Base-by-base conservation (phyloP, 1,140 invertebrate species). In the Mactra quadrangularis region DNA sequence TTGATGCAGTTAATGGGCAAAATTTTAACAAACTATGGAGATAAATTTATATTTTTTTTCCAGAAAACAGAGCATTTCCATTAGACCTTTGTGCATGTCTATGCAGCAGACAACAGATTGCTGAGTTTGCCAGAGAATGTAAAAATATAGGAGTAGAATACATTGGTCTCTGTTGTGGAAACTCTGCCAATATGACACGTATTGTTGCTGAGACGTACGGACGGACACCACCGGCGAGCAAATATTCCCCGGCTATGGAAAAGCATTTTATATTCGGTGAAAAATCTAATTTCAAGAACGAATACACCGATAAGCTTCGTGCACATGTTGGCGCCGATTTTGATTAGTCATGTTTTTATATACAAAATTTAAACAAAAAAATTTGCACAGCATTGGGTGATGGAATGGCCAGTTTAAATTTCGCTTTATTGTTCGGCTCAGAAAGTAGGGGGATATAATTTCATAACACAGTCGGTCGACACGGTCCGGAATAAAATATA, bases 101-200 rank as follows among this genome's bases (percentile, higher is more conserved):
- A 41, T 88, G 87, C 71, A 87, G 85, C 27, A 82, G 87, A 11
- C 74, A 82, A 15, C 83, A 91, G 27, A 87, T 92, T 55, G 77
- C 71, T n/a, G 38, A 87, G 29, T 92, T 90, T 29, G 90, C 88
- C 9, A 47, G 81, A 31, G 78, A 90, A 35, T 86, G 86, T 13
- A 84, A 83, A 60, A 86, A 89, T 22, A 79, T 91, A 13, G 91
- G 90, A 3, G 71, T 92, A 0, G 75, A 91, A 50, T 92, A 92
- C 70, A 84, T 91, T 1, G 91, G 91, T 25, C 64, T 92, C 17
- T 92, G 91, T 76, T 92, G 91, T 53, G 91, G 91, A 45, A 88
- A 89, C 33, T 84, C 85, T 11, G 70, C 89, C 3, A 79, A 88
- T 53, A 87, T 90, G 66, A 77, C 85, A 15, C 86, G 91, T 3